Conservation (phyloP, 2,888 invertebrate genomes). For the Lapara coniferarum region DNA sequence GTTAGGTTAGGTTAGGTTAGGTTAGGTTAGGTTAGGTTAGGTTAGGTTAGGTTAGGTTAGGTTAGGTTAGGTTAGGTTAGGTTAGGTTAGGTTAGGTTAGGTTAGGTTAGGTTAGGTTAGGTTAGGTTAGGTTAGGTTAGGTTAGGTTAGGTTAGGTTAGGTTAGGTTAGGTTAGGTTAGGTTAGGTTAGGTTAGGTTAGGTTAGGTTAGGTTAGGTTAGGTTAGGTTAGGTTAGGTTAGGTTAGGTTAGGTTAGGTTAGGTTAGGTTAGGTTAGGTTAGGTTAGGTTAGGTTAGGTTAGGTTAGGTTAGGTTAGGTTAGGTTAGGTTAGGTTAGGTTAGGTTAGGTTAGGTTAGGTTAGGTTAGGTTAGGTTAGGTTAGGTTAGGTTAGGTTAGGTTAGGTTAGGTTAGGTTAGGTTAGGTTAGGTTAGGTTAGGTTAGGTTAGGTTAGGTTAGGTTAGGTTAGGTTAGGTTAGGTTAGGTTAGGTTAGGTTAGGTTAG, state of each 20-base stretch:
- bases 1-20: constrained; percentile 32
- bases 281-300: not conserved
- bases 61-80: constrained; percentile 23
- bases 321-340: not conserved
- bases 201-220: constrained; percentile 32
- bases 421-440: not conserved
- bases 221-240: constrained; percentile 31
- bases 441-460: not conserved
- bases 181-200: constrained; percentile 32
- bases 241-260: constrained; percentile 26
- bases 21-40: constrained; percentile 29
- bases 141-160: constrained; percentile 33
- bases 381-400: not conserved
- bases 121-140: constrained; percentile 34
- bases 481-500: not conserved
- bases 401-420: not conserved
- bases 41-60: constrained; percentile 28
- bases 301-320: not conserved
- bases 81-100: constrained; percentile 33
- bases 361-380: not conserved
- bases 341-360: not conserved
- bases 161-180: constrained; percentile 32
- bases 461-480: not conserved
- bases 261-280: not conserved
- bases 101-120: constrained; percentile 33